Conservation (phyloP, 2,113 vertebrate genomes). For the Thalassarche chlororhynchos region DNA sequence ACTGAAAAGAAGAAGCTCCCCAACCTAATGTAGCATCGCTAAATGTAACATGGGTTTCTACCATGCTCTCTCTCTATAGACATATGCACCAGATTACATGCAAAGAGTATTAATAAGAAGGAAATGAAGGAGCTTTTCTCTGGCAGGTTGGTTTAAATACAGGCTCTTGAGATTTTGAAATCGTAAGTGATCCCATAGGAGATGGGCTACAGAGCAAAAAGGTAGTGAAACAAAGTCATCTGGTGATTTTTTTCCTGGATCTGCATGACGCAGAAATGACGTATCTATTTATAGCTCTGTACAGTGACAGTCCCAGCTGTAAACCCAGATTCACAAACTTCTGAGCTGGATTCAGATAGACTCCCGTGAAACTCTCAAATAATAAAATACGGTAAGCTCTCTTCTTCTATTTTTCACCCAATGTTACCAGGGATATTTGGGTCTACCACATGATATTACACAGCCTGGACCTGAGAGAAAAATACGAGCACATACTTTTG, state of each 20-base stretch:
- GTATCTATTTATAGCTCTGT: neutral
- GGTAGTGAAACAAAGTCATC: neutral
- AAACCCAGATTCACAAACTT: neutral
- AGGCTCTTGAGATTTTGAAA: neutral
- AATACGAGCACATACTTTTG: neutral
- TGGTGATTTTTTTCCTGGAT: neutral
- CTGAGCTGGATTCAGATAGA: neutral
- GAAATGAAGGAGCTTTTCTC: neutral
- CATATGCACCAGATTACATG: neutral
- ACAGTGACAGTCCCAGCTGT: neutral
- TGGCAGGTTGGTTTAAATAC: neutral
- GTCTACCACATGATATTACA: too few relatives aligned
- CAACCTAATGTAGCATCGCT: fast-evolving
- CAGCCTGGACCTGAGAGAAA: neutral
- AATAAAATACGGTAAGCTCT: neutral
- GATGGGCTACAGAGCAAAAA: neutral
- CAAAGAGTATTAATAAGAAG: neutral
- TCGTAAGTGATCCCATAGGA: neutral
- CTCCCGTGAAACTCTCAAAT: neutral
- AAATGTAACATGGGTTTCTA: neutral
- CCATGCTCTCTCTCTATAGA: fast-evolving
- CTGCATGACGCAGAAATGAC: neutral
- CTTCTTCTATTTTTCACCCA: neutral
- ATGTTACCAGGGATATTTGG: neutral
- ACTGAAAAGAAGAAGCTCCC: neutral